Conservation (phyloP, 2,113 vertebrate genomes). For the Thomomys bottae region DNA sequence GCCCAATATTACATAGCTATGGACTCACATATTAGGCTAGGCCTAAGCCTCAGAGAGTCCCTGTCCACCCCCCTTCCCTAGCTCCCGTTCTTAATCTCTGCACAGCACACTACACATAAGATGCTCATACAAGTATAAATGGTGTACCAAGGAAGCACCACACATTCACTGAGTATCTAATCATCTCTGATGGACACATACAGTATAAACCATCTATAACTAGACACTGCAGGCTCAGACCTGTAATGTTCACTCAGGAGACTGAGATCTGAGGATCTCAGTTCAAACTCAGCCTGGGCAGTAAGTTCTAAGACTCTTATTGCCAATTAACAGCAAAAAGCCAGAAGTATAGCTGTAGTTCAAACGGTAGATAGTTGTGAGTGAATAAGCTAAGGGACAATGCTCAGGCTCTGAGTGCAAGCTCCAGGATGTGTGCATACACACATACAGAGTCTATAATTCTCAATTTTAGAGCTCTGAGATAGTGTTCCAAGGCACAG, state of each 20-base stretch:
- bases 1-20: neutral
- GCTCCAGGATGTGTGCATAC: no score
- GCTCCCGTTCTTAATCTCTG: neutral
- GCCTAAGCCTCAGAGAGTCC: neutral
- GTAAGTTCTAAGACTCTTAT: no score
- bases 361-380: no score
- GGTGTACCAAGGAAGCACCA: neutral
- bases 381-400: no score
- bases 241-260: neutral
- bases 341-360: no score
- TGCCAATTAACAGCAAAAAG: no score
- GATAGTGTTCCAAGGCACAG: conserved; percentile 1
- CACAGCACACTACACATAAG: neutral
- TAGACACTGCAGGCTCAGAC: neutral
- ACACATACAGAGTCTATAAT: neutral
- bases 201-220: neutral
- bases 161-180: neutral
- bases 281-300: no score
- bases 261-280: no score
- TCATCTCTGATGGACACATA: neutral
- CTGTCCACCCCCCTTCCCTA: no score
- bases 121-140: neutral
- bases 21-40: neutral
- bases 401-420: neutral
- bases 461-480: neutral